Percentiles rank a stretch among this genome's conserved stretches.
phyloP scores from a whole-genome alignment of 2,113 vertebrate species.

The Zingel zingel region DNA sequence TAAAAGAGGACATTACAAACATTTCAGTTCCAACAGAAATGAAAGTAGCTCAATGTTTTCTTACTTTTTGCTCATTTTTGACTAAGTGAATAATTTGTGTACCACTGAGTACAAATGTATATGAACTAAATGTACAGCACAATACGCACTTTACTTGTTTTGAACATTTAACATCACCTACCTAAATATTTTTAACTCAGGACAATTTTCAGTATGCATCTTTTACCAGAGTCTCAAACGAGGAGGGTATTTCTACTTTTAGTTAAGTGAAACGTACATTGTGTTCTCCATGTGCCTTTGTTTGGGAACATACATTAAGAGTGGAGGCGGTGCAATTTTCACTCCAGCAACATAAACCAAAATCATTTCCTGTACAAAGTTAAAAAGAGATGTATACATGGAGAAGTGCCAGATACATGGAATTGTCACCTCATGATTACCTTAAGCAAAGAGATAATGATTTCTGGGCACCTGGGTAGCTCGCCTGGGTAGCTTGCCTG shows the following conservation, averaged over 20 bases:
- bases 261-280: neutral
- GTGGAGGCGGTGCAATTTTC: constrained; percentile 44
- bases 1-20: neutral
- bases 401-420: neutral
- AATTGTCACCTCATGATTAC: neutral
- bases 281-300: constrained; percentile 69
- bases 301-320: constrained; percentile 63
- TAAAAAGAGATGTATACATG: constrained; percentile 43
- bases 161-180: constrained; percentile 16
- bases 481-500: too few species aligned
- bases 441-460: neutral
- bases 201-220: constrained; percentile 7
- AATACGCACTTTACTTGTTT: neutral
- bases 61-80: neutral
- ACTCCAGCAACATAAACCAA: constrained; percentile 13
- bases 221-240: constrained; percentile 22
- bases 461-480: too few species aligned
- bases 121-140: neutral
- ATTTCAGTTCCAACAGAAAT: neutral
- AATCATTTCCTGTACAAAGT: constrained; percentile 49
- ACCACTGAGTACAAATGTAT: neutral
- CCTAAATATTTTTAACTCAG: constrained; percentile 35
- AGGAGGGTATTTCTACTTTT: constrained; percentile 33
- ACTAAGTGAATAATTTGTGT: neutral
- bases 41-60: neutral